These are phyloP conservation scores for Pedionomus torquatus DNA, from an alignment of 2,113 vertebrate genomes.

Conservation along the genomic window DNA sequence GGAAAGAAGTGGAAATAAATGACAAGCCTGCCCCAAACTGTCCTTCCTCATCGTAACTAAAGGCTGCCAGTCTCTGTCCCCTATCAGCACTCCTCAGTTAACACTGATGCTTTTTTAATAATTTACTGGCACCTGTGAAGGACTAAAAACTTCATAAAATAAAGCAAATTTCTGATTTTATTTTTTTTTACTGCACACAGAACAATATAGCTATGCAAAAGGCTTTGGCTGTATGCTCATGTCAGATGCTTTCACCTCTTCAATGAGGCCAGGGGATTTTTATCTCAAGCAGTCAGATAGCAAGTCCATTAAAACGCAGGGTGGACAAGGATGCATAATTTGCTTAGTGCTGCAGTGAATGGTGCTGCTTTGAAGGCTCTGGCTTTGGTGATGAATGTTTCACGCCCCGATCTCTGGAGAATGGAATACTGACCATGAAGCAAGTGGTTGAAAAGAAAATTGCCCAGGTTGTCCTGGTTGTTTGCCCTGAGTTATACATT, in stretches of 20 bases:
- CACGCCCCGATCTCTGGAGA: background rate
- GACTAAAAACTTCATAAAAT: background rate
- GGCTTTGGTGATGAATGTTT: conserved; percentile 3
- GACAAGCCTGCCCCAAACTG: background rate
- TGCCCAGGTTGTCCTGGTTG: background rate
- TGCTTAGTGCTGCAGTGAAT: background rate
- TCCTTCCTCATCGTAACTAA: background rate
- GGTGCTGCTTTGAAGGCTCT: background rate
- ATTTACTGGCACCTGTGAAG: background rate
- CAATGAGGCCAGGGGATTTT: background rate
- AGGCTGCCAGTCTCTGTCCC: background rate
- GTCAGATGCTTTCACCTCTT: background rate
- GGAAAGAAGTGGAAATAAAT: background rate
- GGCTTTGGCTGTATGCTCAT: background rate
- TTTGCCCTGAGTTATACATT: background rate
- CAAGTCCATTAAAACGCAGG: conserved; percentile 29
- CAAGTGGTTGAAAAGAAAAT: background rate
- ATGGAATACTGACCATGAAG: background rate
- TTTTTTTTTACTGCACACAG: background rate
- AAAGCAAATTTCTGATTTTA: background rate
- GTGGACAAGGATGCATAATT: background rate
- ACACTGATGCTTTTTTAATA: background rate
- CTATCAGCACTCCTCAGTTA: background rate
- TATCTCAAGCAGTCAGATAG: background rate
- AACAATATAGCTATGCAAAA: background rate